Base-by-base conservation (phyloP, 2,888 invertebrate species). In the Sesamia inferens region DNA sequence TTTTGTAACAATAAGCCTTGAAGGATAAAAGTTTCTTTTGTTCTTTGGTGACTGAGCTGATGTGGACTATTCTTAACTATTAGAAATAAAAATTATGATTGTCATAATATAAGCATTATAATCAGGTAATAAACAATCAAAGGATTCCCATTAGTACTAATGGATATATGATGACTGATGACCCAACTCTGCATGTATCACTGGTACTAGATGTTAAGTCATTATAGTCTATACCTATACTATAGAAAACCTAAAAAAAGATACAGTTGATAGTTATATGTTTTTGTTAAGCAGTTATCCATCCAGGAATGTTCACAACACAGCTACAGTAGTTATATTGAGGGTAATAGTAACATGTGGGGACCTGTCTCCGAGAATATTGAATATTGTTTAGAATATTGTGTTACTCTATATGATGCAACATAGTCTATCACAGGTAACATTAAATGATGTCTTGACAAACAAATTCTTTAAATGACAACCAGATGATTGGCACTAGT, bases 1-100 rank as follows among this genome's bases (percentile, higher is more conserved):
- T 78, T 78, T 75, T 75, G 79, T 75, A 73, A 64, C 71, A 77
- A 77, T 22, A 64, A 61, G 79, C 74, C 65, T 63, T 65, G 55
- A 63, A 70, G n/a, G 57, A 72, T 78, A 72, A 59, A 82, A 82
- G 78, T 78, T 48, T n/a, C n/a, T 19, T 44, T 51, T 51, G 19
- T 19, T 19, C 19, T 19, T 11, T n/a, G 10, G 11, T n/a, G 10
- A n/a, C n/a, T 51, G 51, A n/a, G 51, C 10, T 4, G 19, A n/a
- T 8, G 4, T 51, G 0, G 10, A n/a, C 51, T 51, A 51, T 51
- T 51, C 51, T 51, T 19, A 66, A 71, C 54, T 51, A 74, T 63
- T 61, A 67, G 54, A 47, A 64, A 62, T n/a, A 58, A 16, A 42
- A 64, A 31, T 54, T 16, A 81, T 71, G 59, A 74, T 51, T 48